Evolutionary conservation across 2,888 invertebrate species (phyloP).

Genomic region (Listrodromus nycthemerus): DNA sequence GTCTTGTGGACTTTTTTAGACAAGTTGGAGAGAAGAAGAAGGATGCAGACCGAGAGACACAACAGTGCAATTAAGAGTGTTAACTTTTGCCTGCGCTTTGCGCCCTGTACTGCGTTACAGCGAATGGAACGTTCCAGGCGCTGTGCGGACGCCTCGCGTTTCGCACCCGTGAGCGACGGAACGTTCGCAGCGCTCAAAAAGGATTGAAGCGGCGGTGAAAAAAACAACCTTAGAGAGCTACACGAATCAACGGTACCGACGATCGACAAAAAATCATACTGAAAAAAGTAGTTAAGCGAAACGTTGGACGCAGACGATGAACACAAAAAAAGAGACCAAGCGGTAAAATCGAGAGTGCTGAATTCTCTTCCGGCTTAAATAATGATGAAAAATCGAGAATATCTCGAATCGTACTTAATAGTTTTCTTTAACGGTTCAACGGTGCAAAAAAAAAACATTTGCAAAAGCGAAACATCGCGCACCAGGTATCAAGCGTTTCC

Average conservation of each 20-base stretch:
- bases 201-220: not conserved
- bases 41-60: no score
- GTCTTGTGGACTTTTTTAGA: no score
- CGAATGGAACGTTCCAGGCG: no score
- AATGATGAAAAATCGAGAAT: slow-evolving; percentile 5
- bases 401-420: not conserved
- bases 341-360: not conserved
- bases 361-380: not conserved
- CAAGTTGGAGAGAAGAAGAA: no score
- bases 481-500: slow-evolving; percentile 30
- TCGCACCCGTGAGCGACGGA: no score
- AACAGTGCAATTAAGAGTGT: no score
- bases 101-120: no score
- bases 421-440: not conserved
- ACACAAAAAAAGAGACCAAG: not conserved
- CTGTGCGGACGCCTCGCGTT: no score
- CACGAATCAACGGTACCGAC: no score
- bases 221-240: not conserved
- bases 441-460: slow-evolving; percentile 11
- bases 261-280: no score
- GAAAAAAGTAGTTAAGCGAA: not conserved
- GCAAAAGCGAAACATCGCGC: slow-evolving; percentile 31
- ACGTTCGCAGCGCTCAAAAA: no score
- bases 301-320: not conserved
- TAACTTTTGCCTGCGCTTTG: no score